Conservation (phyloP, 2,113 vertebrate genomes). For the Ictalurus furcatus region DNA sequence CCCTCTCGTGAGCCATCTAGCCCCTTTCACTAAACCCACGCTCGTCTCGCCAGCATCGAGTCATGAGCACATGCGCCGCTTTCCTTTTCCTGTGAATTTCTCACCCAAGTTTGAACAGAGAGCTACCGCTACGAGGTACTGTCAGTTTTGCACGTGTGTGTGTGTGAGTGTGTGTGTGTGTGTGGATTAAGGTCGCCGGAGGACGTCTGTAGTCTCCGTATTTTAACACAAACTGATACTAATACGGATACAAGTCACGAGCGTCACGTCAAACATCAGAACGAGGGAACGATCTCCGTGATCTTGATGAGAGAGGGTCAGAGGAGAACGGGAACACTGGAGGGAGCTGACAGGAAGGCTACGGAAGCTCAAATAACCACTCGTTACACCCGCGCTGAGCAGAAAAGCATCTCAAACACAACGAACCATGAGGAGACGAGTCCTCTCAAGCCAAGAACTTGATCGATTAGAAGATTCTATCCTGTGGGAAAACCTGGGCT, state of each 20-base stretch:
- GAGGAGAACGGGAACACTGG: neutral
- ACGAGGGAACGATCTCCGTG: neutral
- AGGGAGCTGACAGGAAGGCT: neutral
- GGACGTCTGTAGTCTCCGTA: neutral
- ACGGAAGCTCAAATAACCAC: neutral
- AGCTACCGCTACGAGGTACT: neutral
- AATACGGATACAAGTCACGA: neutral
- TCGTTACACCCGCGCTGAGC: neutral
- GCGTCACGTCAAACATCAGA: neutral
- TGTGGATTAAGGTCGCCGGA: neutral
- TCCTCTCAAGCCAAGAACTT: neutral
- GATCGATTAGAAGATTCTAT: neutral
- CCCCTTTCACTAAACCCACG: conserved; percentile 77
- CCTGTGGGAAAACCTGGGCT: neutral
- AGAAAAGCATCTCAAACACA: neutral
- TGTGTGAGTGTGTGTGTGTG: too few species aligned
- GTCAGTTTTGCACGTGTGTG: neutral
- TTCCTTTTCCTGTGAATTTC: neutral
- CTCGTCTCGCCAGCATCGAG: conserved; percentile 76
- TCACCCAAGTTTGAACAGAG: neutral
- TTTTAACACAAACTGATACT: neutral
- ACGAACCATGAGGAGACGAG: neutral
- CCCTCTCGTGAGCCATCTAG: conserved; percentile 79
- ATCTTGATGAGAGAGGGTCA: neutral
- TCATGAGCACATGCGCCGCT: conserved; percentile 56